These are phyloP conservation scores for Mus caroli DNA, from an alignment of 2,797 vertebrate species.

Conservation along the genomic window DNA sequence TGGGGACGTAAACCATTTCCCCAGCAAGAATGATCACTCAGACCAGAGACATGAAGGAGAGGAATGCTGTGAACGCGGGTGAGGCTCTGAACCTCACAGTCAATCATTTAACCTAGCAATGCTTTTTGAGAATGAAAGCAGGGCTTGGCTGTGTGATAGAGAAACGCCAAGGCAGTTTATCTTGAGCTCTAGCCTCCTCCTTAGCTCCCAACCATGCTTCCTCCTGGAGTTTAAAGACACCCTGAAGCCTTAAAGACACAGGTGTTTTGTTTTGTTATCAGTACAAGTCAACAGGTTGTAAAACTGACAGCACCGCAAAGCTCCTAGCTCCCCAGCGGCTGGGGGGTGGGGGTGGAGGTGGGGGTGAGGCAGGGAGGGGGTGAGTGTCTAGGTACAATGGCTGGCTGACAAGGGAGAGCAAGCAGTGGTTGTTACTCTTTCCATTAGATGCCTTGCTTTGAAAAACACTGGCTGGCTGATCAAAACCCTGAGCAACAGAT, in stretches of 20 bases:
- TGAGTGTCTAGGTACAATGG: background rate
- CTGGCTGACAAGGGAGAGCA: background rate
- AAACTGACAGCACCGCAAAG: background rate
- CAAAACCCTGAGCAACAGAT: slow-evolving; percentile 65
- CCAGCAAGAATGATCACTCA: background rate
- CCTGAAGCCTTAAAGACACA: background rate
- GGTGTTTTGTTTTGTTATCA: background rate
- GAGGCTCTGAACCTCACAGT: background rate
- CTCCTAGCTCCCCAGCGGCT: background rate
- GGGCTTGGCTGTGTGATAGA: background rate
- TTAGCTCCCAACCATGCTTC: background rate
- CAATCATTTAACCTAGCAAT: background rate
- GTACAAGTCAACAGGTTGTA: background rate
- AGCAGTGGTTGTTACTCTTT: slow-evolving; percentile 28
- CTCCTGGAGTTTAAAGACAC: background rate
- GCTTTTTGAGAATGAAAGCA: background rate
- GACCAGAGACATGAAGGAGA: background rate
- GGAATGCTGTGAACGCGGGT: background rate
- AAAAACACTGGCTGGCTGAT: slow-evolving; percentile 33
- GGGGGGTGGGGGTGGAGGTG: too few species aligned
- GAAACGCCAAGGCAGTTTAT: background rate
- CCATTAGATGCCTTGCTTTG: background rate
- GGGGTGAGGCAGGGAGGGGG: background rate
- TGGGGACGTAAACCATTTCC: background rate
- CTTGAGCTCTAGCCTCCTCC: background rate